Base-by-base conservation (phyloP, 2,113 vertebrate genomes). In the Misgurnus anguillicaudatus region DNA sequence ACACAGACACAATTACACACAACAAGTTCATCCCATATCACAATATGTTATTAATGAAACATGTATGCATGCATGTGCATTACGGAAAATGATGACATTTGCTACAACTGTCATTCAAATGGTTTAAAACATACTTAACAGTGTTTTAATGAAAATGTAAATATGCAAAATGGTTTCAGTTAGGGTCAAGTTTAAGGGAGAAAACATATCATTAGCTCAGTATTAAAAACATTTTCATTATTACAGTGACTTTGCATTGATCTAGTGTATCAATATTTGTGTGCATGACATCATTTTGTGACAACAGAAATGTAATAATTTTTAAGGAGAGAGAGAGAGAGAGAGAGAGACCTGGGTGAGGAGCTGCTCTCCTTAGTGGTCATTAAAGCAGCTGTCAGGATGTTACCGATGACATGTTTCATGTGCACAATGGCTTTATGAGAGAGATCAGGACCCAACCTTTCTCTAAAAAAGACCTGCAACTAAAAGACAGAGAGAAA, bases 401-500 rank as follows among this genome's bases (percentile, higher is more conserved):
- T 92, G 72, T 94, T 92, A 83, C 86, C 92, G 80, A 98, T 92
- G 64, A 91, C 91, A 78, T 91, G 90, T 85, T 94, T 98, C 87
- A 96, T 85, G 69, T 92, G 92, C 24, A 83, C 89, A 82, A 95
- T 89, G 36, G 93, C 94, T 84, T 94, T 90, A 17, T 91, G 90
- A 77, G 94, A 93, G 41, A 87, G 85, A 38, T 63, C 41, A 21
- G 86, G 83, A 79, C 87, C 93, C 61, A 96, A 90, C 85, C 93
- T 94, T 83, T 93, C 89, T 84, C 91, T 90, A 89, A 96, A 94
- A 90, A 97, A 96, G 1, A 68, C 88, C 67, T 91, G 90, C 77
- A 98, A 88, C 97, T 99, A 90, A 75, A 41, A 90, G 88, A 80
- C 51, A 51, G 61, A 66, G 45, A 57, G 5, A 55, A 19, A 45